Percentiles rank a stretch among this genome's conserved stretches.
Conservation (phyloP, 2,113 vertebrate species). For the Sinosuthora webbiana region DNA sequence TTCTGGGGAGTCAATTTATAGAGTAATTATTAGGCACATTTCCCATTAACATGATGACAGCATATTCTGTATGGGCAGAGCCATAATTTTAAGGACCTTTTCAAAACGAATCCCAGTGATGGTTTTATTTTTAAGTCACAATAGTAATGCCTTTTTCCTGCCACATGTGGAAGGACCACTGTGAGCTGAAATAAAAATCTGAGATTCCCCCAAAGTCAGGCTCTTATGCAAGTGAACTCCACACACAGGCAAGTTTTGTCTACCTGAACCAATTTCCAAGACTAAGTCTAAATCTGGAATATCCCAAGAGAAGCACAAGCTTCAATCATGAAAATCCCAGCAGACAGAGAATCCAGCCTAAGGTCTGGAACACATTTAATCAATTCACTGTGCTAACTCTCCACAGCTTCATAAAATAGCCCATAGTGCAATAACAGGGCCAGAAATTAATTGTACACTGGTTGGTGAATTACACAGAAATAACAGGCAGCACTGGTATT, state of each 20-base stretch:
- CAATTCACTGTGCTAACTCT: constrained; percentile 21
- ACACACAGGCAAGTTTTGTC: background rate
- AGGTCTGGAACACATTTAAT: constrained; percentile 56
- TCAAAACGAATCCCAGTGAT: background rate
- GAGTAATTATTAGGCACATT: background rate
- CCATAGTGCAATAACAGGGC: constrained; percentile 38
- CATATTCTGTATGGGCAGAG: background rate
- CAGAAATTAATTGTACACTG: constrained; percentile 54
- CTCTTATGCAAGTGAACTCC: background rate
- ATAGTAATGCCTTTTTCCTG: background rate
- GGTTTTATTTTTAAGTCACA: background rate
- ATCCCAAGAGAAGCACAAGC: constrained; percentile 26
- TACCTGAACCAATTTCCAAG: constrained; percentile 43
- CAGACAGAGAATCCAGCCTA: constrained; percentile 22
- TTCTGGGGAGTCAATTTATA: background rate
- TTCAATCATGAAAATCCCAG: constrained; percentile 46
- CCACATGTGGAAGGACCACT: background rate
- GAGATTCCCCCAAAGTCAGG: background rate
- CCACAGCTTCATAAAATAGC: constrained; percentile 49
- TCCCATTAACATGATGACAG: background rate
- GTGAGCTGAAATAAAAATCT: background rate
- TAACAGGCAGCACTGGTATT: background rate
- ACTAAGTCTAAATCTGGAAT: constrained; percentile 19
- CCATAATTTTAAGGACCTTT: background rate
- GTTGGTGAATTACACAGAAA: background rate